A percentile compares a stretch with the other conserved stretches of the same genome.
phyloP scores from a whole-genome alignment of 2,113 vertebrate species.

The Dendrocopos noguchii region DNA sequence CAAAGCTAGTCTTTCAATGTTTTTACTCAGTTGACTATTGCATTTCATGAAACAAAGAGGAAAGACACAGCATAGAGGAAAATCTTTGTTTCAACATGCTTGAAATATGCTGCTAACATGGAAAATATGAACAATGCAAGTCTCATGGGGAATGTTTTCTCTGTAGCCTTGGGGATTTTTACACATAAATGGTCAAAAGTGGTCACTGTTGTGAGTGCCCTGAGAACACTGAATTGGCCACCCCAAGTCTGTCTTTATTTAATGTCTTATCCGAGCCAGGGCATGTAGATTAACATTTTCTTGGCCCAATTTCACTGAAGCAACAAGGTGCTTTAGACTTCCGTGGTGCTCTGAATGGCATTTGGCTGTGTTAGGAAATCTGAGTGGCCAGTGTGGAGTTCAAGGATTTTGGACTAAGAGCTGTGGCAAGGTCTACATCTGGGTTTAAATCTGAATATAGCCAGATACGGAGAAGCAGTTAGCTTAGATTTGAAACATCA shows the following conservation, averaged over 20 bases:
- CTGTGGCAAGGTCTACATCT: not conserved
- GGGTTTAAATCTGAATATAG: not conserved
- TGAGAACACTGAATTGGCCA: not conserved
- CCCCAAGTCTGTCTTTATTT: not conserved
- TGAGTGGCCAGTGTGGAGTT: not conserved
- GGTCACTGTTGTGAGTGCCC: not conserved
- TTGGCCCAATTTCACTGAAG: not conserved
- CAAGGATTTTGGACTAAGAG: not conserved
- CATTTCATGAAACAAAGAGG: not conserved
- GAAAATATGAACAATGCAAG: not conserved
- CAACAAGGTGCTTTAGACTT: not conserved
- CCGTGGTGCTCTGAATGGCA: not conserved
- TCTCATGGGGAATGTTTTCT: not conserved
- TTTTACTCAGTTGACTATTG: not conserved
- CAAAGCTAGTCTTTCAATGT: not conserved
- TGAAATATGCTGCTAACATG: not conserved
- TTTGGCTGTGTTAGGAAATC: not conserved
- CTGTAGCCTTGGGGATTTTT: not conserved
- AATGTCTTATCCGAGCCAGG: not conserved
- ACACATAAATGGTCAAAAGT: not conserved
- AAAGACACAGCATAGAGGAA: not conserved
- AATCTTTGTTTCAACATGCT: not conserved
- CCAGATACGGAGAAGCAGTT: not conserved
- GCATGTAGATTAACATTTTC: not conserved
- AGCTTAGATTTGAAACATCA: slow-evolving; percentile 2